A percentile compares a stretch with the other conserved stretches of the same genome.
Evolutionary conservation across 2,888 invertebrate species (phyloP).

Genomic region (Andrena camellia): DNA sequence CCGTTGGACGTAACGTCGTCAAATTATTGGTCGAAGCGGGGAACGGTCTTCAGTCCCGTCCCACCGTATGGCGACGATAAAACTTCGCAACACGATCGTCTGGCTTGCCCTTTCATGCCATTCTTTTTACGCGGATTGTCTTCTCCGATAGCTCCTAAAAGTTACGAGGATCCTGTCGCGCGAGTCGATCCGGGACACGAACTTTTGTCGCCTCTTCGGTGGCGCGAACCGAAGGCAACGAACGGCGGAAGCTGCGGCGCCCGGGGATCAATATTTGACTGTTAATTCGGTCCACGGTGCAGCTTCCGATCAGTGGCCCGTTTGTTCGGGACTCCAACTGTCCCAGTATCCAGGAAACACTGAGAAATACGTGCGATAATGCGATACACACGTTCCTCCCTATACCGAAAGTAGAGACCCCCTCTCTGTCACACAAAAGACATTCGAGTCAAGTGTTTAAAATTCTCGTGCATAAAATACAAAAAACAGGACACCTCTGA

Average conservation of each 20-base stretch:
- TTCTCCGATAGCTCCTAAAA: slow-evolving; percentile 34
- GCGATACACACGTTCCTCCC: background rate
- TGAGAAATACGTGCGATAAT: background rate
- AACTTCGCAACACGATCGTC: slow-evolving; percentile 26
- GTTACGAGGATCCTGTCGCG: slow-evolving; percentile 29
- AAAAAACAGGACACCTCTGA: no score
- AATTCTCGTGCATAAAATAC: no score
- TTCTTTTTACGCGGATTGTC: slow-evolving; percentile 35
- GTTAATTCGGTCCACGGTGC: background rate
- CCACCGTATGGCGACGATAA: background rate
- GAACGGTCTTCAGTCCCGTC: background rate
- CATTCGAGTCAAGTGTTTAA: no score
- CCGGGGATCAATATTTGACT: slow-evolving; percentile 6
- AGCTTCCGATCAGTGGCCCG: slow-evolving; percentile 8
- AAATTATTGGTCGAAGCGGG: background rate
- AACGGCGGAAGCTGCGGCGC: background rate
- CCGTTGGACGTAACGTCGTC: background rate
- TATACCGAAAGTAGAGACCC: no score
- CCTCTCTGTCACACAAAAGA: no score
- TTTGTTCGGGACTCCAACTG: background rate
- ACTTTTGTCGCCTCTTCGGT: background rate
- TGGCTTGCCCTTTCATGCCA: slow-evolving; percentile 8
- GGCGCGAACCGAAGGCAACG: background rate
- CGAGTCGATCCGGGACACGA: slow-evolving; percentile 9
- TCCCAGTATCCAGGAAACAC: background rate